Evolutionary conservation across 2,797 vertebrate species (phyloP).

Genomic region (Pygocentrus nattereri): DNA sequence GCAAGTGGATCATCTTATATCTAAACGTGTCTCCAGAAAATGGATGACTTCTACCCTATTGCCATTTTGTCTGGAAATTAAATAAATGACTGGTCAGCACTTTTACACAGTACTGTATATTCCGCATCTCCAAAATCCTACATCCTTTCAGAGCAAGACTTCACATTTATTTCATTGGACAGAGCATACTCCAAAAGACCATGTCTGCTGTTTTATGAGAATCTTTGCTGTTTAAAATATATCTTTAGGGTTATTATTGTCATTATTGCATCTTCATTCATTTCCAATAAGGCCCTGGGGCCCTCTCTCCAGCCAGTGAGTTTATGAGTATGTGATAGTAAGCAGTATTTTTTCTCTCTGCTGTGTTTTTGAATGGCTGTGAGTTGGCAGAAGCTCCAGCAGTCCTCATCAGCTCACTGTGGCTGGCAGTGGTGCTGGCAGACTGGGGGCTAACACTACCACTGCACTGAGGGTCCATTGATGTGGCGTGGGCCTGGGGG

Average conservation of each 20-base stretch:
- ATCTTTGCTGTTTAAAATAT: neutral
- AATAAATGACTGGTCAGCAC: no score
- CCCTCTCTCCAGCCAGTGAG: neutral
- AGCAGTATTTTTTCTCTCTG: neutral
- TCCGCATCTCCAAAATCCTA: no score
- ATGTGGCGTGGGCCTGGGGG: slow-evolving; percentile 20
- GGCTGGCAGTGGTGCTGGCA: slow-evolving; percentile 22
- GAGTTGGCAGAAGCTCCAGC: slow-evolving; percentile 1
- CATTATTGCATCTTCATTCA: neutral
- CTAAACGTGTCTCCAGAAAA: no score
- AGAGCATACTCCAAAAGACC: no score
- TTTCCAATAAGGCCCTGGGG: neutral
- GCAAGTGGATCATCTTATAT: no score
- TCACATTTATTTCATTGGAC: no score
- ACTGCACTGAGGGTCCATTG: slow-evolving; percentile 42
- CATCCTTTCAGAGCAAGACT: no score
- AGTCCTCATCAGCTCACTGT: slow-evolving; percentile 15
- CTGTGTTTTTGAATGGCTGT: slow-evolving; percentile 23
- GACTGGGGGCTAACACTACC: neutral
- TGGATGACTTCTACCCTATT: no score
- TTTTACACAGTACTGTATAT: no score
- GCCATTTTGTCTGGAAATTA: no score
- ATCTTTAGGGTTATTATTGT: slow-evolving; percentile 14
- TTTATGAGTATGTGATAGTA: neutral
- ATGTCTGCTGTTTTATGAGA: neutral